Evolutionary conservation across 2,797 vertebrate species (phyloP).

Genomic region (Sebastes vulpes): DNA sequence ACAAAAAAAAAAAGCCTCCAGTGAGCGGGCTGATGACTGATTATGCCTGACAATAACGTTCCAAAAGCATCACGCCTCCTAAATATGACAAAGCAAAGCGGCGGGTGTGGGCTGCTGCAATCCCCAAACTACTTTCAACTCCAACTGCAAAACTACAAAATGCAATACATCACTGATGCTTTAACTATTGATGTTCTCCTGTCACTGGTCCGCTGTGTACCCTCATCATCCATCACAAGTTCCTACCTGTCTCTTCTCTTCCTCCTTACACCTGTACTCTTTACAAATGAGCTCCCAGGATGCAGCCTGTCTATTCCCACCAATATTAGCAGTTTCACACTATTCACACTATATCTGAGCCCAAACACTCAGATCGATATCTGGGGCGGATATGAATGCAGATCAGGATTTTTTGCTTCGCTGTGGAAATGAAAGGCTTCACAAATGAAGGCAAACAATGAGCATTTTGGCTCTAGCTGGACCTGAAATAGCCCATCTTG

Average conservation of each 20-base stretch:
- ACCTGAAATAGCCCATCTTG: not conserved
- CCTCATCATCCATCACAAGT: slow-evolving; percentile 75
- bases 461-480: not conserved
- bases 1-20: slow-evolving; percentile 55
- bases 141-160: slow-evolving; percentile 65
- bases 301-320: slow-evolving; percentile 58
- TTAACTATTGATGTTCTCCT: slow-evolving; percentile 76
- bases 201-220: slow-evolving; percentile 69
- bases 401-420: slow-evolving; percentile 29
- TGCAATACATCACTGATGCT: slow-evolving; percentile 70
- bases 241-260: slow-evolving; percentile 63
- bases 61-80: slow-evolving; percentile 59
- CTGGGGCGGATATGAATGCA: slow-evolving; percentile 50
- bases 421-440: slow-evolving; percentile 24
- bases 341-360: slow-evolving; percentile 46
- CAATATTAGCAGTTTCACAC: slow-evolving; percentile 42
- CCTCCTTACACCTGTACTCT: slow-evolving; percentile 70
- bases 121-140: slow-evolving; percentile 71
- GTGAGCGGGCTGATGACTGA: slow-evolving; percentile 63
- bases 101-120: slow-evolving; percentile 62
- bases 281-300: slow-evolving; percentile 81
- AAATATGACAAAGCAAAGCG: slow-evolving; percentile 68
- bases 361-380: slow-evolving; percentile 46
- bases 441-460: slow-evolving; percentile 16
- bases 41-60: slow-evolving; percentile 68